Evolutionary conservation across 2,888 invertebrate species (phyloP), one percentile per base, ranked within the genome.

Genomic region (Gryllus longicercus): DNA sequence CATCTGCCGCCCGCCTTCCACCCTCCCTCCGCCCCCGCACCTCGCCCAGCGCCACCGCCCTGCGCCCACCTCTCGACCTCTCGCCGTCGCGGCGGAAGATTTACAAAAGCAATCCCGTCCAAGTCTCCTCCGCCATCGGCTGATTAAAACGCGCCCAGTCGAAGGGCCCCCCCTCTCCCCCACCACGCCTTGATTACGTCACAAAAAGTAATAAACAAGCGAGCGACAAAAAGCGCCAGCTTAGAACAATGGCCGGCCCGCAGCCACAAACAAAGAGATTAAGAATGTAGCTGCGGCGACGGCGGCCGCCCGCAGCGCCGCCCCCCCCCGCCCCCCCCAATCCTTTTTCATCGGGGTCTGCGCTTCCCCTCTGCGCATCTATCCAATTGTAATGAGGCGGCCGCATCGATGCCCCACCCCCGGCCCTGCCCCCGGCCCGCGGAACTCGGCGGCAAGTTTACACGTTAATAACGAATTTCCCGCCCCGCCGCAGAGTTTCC

Each of bases 211-310:
- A 63, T 63, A 63, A 63, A 63, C 63, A 63, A 63, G 63, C 14
- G 63, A 63, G n/a, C 63, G 63, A 63, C 63, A 63, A 63, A 63
- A 63, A 63, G 16, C n/a, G 63, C 63, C 16, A 14, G 63, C 63
- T 63, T 63, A 63, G 63, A 63, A 63, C 63, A 63, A 63, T 63
- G 63, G 63, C 63, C 63, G 63, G 63, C n/a, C 63, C 63, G 38
- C 38, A 18, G 63, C 63, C 63, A 63, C 63, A 63, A 63, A 63
- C 63, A 63, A 63, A 63, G 63, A 63, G 63, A 63, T 63, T 63
- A 63, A 63, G 16, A 63, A 63, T 63, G 63, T 63, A 63, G 63
- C 63, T 63, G n/a, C 63, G 16, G 16, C 8, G 63, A 3, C n/a
- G 16, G 63, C 4, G 25, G 38, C 38, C 38, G 38, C 38, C 38